Evolutionary conservation across 2,888 invertebrate genomes (phyloP), one percentile per base, ranked within the genome.

Genomic region (Entomobrya proxima): DNA sequence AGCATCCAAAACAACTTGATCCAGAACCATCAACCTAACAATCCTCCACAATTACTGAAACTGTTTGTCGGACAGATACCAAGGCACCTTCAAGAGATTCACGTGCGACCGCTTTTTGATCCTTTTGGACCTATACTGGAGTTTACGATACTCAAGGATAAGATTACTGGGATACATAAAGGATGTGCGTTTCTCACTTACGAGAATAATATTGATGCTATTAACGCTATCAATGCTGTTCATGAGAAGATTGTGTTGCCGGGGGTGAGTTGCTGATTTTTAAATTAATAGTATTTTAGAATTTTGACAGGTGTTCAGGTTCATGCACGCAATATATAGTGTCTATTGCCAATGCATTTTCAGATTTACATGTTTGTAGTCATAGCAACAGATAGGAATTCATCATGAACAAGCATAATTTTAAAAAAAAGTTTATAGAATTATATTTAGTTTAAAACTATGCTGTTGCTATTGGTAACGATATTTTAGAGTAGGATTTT

Each of bases 171-270:
- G 89, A 96, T 97, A 95, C 98, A 98, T 92, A 98, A 98, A 95
- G 97, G 98, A 93, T 98, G 98, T 94, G 98, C 98, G 92, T 98
- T 98, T 94, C 95, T 99, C 93, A 98, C 98, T 92, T 98, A 98
- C 94, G 98, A 97, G 1, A 74, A 79, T 37, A 94, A 96, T 95
- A 98, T 98, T 93, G 97, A 97, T 94, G 98, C 98, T 91, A 94
- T 97, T 91, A 96, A 95, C 93, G 97, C 98, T 92, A 97, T 98
- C 94, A 94, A 95, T 93, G 95, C 96, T 92, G 95, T 98, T 92
- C 98, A 98, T 95, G 98, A 98, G 94, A 98, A 98, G 94, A 96
- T 98, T 94, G 98, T 98, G 92, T 94, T 98, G 93, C 97, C 98
- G 93, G 98, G 98, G 97, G 98, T 98, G 93, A 97, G 98, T 95